These are phyloP conservation scores for Lithophane leautieri DNA, from an alignment of 2,888 invertebrate genomes.

Conservation along the genomic window DNA sequence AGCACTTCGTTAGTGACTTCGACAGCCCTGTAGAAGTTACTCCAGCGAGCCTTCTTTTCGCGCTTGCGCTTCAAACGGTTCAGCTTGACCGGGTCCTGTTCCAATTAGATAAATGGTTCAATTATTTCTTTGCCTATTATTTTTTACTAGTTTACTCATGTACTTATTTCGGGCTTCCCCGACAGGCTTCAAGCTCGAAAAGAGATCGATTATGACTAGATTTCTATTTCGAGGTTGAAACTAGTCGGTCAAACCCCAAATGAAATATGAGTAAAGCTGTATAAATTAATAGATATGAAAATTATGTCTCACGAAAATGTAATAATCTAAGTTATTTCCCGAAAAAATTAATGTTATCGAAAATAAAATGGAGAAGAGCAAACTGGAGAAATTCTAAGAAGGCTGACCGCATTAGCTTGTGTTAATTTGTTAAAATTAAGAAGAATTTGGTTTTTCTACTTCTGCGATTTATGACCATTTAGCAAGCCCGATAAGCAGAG, in stretches of 20 bases:
- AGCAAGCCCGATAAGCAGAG: neutral
- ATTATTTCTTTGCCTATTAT: conserved; percentile 21
- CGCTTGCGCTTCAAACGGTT: conserved; percentile 84
- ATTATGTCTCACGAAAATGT: neutral
- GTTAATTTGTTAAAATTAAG: neutral
- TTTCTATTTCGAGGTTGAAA: conserved; percentile 24
- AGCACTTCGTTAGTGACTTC: conserved; percentile 85
- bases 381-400: conserved; percentile 21
- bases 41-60: conserved; percentile 88
- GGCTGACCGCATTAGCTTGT: neutral
- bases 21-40: conserved; percentile 84
- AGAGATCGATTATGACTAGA: neutral
- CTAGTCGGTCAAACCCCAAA: conserved; percentile 1
- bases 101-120: conserved; percentile 46
- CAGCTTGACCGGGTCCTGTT: conserved; percentile 83
- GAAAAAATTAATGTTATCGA: neutral
- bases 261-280: neutral
- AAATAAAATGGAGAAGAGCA: conserved; percentile 6
- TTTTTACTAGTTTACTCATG: neutral
- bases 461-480: neutral
- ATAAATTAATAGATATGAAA: neutral
- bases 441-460: neutral
- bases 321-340: neutral
- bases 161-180: conserved; percentile 5
- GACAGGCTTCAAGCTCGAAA: conserved; percentile 1